phyloP scores from a whole-genome alignment of 2,888 invertebrate genomes.

The Parnassius apollo region DNA sequence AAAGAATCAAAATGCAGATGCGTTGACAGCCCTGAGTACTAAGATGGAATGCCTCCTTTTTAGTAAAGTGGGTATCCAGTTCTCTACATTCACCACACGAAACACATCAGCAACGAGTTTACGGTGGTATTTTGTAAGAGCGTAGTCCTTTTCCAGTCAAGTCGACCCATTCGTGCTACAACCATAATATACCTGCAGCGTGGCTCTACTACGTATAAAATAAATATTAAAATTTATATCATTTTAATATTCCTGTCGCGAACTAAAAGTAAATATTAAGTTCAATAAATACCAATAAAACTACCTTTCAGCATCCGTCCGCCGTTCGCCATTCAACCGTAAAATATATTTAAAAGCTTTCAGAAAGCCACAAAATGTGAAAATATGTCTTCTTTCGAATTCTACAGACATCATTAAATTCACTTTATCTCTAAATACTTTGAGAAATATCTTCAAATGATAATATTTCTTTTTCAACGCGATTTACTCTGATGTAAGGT shows the following conservation, averaged over 20 bases:
- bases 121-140: too few relatives aligned
- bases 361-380: slow-evolving; percentile 38
- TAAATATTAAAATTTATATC: too few relatives aligned
- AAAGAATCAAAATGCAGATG: too few relatives aligned
- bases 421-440: slow-evolving; percentile 41
- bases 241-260: slow-evolving; percentile 13
- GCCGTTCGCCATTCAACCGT: slow-evolving; percentile 32
- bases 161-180: too few relatives aligned
- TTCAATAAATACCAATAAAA: slow-evolving; percentile 29
- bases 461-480: slow-evolving; percentile 22
- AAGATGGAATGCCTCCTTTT: too few relatives aligned
- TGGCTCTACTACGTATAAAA: too few relatives aligned
- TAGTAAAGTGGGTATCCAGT: too few relatives aligned
- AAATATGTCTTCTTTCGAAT: slow-evolving; percentile 41
- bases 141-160: too few relatives aligned
- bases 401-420: slow-evolving; percentile 44
- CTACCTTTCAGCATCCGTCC: slow-evolving; percentile 44
- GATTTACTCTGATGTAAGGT: slow-evolving; percentile 13
- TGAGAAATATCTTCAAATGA: slow-evolving; percentile 23
- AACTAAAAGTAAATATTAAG: slow-evolving; percentile 16
- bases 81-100: too few relatives aligned
- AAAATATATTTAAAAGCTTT: slow-evolving; percentile 58
- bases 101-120: too few relatives aligned
- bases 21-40: too few relatives aligned
- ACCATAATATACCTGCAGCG: too few relatives aligned